Evolutionary conservation across 92 coral and sea anemone genomes (phyloP), one percentile per base, ranked within the genome.

Genomic region (Zoanthus gigantus): DNA sequence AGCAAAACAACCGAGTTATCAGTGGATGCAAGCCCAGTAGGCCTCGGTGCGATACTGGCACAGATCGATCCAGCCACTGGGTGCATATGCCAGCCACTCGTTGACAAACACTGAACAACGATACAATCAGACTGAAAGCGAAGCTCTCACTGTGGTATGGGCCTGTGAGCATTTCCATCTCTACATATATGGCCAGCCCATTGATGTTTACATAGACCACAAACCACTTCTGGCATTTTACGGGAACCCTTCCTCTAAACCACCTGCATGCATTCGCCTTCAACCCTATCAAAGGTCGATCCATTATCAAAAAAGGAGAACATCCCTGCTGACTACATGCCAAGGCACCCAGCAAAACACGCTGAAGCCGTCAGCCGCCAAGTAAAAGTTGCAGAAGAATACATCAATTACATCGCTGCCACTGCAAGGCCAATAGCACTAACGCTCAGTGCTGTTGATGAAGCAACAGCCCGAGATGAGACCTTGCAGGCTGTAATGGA

Each of bases 121-220:
- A 0, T 23, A 23, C 23, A 58, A 83, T 74, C 87, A 86, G 28
- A 76, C 83, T 30, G 92, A 77, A 37, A 86, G 89, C 30, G 90
- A 92, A 73, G 87, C 89, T 16, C 71, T 92, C 5, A 85, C 90
- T 13, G 83, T 89, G 1, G 85, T 84, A 66, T 92, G 90, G 90
- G 90, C 84, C 13, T 67, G 91, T 7, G 91, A 89, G 37, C 69
- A 89, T 75, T 89, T 79, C 15, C 84, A 79, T 31, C 52, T 79
- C 29, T 79, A 58, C 72, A 79, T 79, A 15, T 79, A 79, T 57
- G 72, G 84, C 37, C 53, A 78, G 71, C 83, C 83, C 23, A 13
- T 78, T 0, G 44, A 15, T 9, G 56, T 52, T 12, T 18, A 47
- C 68, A 79, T 52, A n/a, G 84, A 79, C 47, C 84, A 79, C 68